Evolutionary conservation across 2,888 invertebrate genomes (phyloP), one percentile per base, ranked within the genome.

Genomic region (Portevinia maculata): DNA sequence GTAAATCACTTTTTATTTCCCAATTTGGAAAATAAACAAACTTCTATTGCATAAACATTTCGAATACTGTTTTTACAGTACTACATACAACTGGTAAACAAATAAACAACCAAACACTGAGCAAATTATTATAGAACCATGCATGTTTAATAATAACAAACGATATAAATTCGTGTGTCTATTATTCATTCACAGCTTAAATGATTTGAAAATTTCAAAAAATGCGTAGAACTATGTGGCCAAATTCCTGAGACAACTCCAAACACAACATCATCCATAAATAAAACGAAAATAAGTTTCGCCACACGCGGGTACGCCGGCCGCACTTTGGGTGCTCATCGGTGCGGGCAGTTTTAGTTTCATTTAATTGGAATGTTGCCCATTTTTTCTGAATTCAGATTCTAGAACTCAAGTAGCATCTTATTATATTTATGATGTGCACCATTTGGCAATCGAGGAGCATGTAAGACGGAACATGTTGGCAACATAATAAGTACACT

Each of bases 311-410:
- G n/a, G n/a, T n/a, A n/a, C n/a, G 6, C 37, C 13, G 1, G 13
- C 41, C 65, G 17, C 52, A 65, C 41, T 53, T 53, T 13, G 15
- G 6, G 21, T 34, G 34, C 34, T 21, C 4, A 32, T 34, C 13
- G 21, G 19, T 52, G 15, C 19, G 4, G 8, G 34, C 2, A 32
- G 15, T 30, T 7, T 41, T 21, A 30, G 13, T 30, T 65, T 41
- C 52, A 44, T 19, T 65, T 44, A 32, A 30, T 65, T 65, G 65
- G 65, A 24, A 0, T 6, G 13, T 21, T 53, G 65, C 65, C 62
- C 44, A 46, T 11, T 41, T 34, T 34, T 21, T n/a, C n/a, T n/a
- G n/a, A n/a, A n/a, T n/a, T n/a, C n/a, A n/a, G n/a, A n/a, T n/a
- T n/a, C n/a, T n/a, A n/a, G n/a, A n/a, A n/a, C n/a, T n/a, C n/a